Evolutionary conservation across 2,113 vertebrate species (phyloP).

Genomic region (Pelvicachromis taeniatus): DNA sequence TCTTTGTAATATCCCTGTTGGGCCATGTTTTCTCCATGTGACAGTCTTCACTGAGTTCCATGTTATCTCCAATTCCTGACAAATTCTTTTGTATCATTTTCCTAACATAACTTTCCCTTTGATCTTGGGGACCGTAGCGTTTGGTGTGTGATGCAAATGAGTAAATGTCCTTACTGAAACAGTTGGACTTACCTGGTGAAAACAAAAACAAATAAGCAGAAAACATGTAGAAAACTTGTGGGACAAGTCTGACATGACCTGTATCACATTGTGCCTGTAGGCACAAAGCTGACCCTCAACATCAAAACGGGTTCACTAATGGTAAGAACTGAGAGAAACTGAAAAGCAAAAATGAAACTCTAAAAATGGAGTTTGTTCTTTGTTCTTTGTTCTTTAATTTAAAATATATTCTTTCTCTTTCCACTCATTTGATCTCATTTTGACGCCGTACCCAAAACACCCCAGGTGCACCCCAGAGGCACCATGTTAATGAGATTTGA

Average conservation of each 20-base stretch:
- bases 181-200: background rate
- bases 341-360: background rate
- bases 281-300: background rate
- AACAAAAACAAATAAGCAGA: background rate
- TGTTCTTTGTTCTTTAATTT: background rate
- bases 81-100: background rate
- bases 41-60: background rate
- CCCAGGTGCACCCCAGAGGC: background rate
- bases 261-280: background rate
- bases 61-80: background rate
- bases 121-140: background rate
- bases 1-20: background rate
- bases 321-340: background rate
- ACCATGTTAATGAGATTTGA: background rate
- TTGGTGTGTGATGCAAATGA: background rate
- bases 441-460: background rate
- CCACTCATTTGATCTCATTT: background rate
- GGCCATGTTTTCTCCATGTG: background rate
- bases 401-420: background rate
- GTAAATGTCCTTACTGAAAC: background rate
- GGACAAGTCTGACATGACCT: background rate
- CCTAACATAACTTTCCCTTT: background rate
- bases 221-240: background rate
- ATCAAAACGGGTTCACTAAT: background rate
- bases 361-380: background rate